Percentiles rank a stretch among this genome's conserved stretches.
Conservation (phyloP, 2,113 vertebrate genomes). For the Shinisaurus crocodilurus region DNA sequence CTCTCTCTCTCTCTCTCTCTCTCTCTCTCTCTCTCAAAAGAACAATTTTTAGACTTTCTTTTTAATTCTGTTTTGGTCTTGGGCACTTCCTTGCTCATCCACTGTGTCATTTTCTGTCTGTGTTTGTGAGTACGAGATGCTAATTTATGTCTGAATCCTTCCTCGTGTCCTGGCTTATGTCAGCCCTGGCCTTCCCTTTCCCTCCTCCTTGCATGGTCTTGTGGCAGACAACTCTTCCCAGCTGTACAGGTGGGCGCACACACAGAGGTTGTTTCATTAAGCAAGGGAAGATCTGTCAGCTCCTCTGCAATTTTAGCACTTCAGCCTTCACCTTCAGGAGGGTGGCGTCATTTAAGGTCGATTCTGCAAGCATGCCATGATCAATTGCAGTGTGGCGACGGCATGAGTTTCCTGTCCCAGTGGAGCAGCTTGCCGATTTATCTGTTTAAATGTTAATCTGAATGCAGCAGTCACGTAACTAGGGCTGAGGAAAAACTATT, state of each 20-base stretch:
- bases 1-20: background rate
- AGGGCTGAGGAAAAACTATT: background rate
- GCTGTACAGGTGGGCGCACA: background rate
- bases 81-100: background rate
- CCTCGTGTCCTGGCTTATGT: background rate
- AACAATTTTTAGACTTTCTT: background rate
- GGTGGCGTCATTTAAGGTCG: background rate
- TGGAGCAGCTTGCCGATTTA: background rate
- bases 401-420: background rate
- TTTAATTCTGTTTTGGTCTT: background rate
- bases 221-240: background rate
- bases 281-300: background rate
- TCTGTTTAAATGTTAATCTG: conserved; percentile 8
- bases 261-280: background rate
- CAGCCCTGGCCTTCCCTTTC: background rate
- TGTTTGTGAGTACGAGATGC: background rate
- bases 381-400: background rate
- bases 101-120: background rate
- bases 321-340: background rate
- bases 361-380: background rate
- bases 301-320: background rate
- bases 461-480: background rate
- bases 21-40: background rate
- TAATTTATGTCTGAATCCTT: conserved; percentile 11
- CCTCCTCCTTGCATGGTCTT: background rate